phyloP scores from a whole-genome alignment of 2,797 vertebrate species.

The Tragelaphus oryx region DNA sequence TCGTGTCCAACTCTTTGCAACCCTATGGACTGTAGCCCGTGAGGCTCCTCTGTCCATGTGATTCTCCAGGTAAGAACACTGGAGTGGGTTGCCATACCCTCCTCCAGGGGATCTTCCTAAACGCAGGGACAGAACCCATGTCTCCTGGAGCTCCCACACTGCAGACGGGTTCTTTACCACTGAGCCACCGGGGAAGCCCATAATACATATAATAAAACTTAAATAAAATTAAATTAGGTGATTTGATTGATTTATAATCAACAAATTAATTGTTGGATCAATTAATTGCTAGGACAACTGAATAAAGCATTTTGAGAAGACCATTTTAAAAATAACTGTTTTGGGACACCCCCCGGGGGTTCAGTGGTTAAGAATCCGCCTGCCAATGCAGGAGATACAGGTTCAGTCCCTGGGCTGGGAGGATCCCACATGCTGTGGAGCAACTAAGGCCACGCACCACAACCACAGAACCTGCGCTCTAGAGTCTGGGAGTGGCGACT shows the following conservation, averaged over 20 bases:
- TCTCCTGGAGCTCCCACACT: not conserved
- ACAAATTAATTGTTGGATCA: not conserved
- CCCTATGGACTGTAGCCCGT: not conserved
- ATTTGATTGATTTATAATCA: not conserved
- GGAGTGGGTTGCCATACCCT: not conserved
- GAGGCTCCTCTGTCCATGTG: not conserved
- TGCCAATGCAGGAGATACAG: not conserved
- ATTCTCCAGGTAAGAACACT: not conserved
- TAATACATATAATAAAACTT: not conserved
- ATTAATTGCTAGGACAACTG: not conserved
- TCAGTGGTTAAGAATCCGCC: not conserved
- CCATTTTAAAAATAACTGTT: not conserved
- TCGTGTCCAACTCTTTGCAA: rapidly evolving
- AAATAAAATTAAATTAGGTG: not conserved
- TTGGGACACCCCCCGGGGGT: not conserved
- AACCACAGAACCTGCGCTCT: not conserved
- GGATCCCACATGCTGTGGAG: not conserved
- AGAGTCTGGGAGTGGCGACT: not conserved
- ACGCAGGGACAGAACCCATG: not conserved
- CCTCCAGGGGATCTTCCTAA: not conserved
- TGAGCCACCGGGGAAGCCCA: not conserved
- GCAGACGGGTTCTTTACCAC: not conserved
- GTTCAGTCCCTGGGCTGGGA: not conserved
- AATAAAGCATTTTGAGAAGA: not conserved
- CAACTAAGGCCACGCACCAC: rapidly evolving